Base-by-base conservation (phyloP, 1,140 invertebrate species). In the Aradophagus sp. region DNA sequence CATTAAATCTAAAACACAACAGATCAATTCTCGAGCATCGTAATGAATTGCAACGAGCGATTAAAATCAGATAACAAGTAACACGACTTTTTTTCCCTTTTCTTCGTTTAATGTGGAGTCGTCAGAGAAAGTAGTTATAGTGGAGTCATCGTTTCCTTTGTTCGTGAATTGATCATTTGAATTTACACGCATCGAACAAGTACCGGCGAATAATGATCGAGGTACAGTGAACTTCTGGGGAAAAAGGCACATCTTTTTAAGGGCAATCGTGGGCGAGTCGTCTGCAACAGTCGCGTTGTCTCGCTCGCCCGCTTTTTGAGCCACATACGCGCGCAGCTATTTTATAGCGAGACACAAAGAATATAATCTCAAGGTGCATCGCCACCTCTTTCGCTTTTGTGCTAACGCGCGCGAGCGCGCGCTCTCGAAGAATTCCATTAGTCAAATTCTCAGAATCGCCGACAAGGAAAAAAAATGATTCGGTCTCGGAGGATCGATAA, bases 331-430 rank as follows among this genome's bases (percentile, higher is more conserved):
- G 45, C 3, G 26, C 8, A 45, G 32, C 56, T 63, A 61, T 63
- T 62, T 63, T 59, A 66, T 67, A 53, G 44, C 36, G 35, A 65
- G 63, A 58, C 45, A 68, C 65, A 68, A 68, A 65, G 50, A 47
- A 74, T 61, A 68, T 63, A 70, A 74, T 75, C 71, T 71, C 66
- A 74, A 74, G 77, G 74, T 75, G 59, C 73, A 76, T 76, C 70
- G 56, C 44, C 67, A 62, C 44, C 63, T 70, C 61, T 44, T 68
- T 50, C 32, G 47, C 53, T 52, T 66, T 68, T 68, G 32, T 53
- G 55, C 16, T 45, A 53, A 27, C 38, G 19, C 23, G 23, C 48
- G 55, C 16, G 53, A 53, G 20, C 38, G 19, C 23, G 23, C 41
- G 44, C 27, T 56, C 19, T 27, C 50, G 44, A 15, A 55, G 62